Conservation (phyloP, 2,113 vertebrate genomes). For the Pimephales promelas region DNA sequence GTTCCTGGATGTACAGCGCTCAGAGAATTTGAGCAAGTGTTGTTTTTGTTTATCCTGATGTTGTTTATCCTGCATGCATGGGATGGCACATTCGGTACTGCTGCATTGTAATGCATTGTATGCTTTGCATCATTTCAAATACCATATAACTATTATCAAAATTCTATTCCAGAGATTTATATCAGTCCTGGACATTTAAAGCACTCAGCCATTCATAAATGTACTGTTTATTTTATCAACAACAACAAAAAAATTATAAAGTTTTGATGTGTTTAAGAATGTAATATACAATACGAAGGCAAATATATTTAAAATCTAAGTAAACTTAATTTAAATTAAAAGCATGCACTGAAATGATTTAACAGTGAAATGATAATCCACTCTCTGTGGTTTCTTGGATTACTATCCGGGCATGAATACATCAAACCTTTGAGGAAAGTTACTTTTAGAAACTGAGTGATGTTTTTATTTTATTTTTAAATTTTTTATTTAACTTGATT, state of each 20-base stretch:
- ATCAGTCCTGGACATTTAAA: neutral
- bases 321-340: constrained; percentile 60
- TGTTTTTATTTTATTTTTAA: too few relatives aligned
- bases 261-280: neutral
- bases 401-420: constrained; percentile 47
- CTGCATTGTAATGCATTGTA: constrained; percentile 65
- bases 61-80: constrained; percentile 1
- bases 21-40: constrained; percentile 69
- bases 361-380: constrained; percentile 47
- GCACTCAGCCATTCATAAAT: neutral
- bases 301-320: constrained; percentile 49
- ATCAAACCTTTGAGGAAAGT: constrained; percentile 48
- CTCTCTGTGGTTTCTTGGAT: constrained; percentile 53
- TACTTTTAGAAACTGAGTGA: neutral
- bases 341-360: constrained; percentile 44
- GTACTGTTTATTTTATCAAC: neutral
- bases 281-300: neutral
- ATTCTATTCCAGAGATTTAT: neutral
- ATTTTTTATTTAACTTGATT: too few relatives aligned
- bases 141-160: neutral
- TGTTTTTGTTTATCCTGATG: constrained; percentile 70
- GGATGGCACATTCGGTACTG: constrained; percentile 48
- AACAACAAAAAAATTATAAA: neutral
- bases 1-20: constrained; percentile 58
- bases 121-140: neutral